Conservation (phyloP, 2,888 invertebrate species). For the Andrena dorsata region DNA sequence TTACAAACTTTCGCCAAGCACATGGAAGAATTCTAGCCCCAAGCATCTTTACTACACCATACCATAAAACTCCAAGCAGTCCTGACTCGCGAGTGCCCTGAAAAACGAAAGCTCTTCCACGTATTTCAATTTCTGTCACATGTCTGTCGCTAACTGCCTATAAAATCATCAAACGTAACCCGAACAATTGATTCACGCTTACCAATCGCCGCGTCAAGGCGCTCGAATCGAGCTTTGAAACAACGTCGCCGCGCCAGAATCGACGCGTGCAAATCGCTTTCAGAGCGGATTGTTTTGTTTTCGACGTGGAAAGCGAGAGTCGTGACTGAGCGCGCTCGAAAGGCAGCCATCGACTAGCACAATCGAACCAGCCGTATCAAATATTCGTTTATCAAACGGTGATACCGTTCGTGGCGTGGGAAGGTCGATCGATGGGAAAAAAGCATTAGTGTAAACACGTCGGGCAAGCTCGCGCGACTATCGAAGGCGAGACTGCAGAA, state of each 20-base stretch:
- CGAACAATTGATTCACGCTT: background rate
- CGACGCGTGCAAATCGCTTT: conserved; percentile 16
- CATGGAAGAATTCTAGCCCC: too few species aligned
- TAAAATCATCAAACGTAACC: too few species aligned
- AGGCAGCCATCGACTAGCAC: conserved; percentile 19
- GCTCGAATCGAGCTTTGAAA: background rate
- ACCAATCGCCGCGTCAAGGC: background rate
- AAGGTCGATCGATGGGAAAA: conserved; percentile 24
- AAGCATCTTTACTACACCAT: too few species aligned
- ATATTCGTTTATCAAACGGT: conserved; percentile 20
- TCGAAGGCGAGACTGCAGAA: background rate
- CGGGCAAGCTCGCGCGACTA: background rate
- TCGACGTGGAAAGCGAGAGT: conserved; percentile 16
- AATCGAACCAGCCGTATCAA: conserved; percentile 23
- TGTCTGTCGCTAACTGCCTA: too few species aligned
- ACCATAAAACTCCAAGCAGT: too few species aligned
- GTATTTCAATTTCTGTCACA: too few species aligned
- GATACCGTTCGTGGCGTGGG: conserved; percentile 10
- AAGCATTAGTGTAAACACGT: conserved; percentile 21
- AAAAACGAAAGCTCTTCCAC: too few species aligned
- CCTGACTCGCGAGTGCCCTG: too few species aligned
- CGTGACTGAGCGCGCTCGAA: background rate
- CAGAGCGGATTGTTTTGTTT: conserved; percentile 13
- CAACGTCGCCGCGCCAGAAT: background rate
- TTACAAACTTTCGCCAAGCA: too few species aligned